Evolutionary conservation across 2,113 vertebrate genomes (phyloP), one percentile per base, ranked within the genome.

Genomic region (Bujurquina vittata): DNA sequence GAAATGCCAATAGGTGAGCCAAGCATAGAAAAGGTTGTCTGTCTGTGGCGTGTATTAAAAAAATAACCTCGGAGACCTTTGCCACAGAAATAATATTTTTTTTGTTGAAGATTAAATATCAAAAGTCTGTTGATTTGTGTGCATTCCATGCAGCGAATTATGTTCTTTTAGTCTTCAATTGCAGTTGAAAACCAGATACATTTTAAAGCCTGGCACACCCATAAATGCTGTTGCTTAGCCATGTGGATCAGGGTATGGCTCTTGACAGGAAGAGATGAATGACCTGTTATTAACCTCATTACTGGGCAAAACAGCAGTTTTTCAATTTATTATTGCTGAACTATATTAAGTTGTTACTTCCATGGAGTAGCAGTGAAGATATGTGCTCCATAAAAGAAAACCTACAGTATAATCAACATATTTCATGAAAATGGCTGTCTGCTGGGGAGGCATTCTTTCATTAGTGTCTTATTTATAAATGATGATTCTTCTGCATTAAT

Each of bases 1-100:
- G 33, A 75, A 90, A 91, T 79, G 69, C 67, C 81, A 91, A 76
- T 37, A 81, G 79, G 76, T 84, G 86, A 90, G 61, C 81, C 74
- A 80, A 59, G 55, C 40, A 62, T 59, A 31, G 56, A 74, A 65
- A 73, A 65, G 52, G 10, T 75, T 69, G 29, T 84, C 59, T 73
- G 17, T 75, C 60, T 84, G 33, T 49, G 56, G 72, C 84, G 56
- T 75, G 35, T 79, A 37, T 76, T 86, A 29, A 84, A 81, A 81
- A 87, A 46, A 72, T 12, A 78, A 75, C 46, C 46, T 63, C 31
- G 2, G 9, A 60, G 54, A 77, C 14, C 33, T 80, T 75, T 87
- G 43, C 31, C 59, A 60, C 63, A 61, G 73, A 81, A 74, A 49
- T 65, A 12, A 63, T 52, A 9, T 35, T 75, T 84, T 83, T 23